Evolutionary conservation across 2,797 vertebrate genomes (phyloP).

Genomic region (Gobio occitaniae): DNA sequence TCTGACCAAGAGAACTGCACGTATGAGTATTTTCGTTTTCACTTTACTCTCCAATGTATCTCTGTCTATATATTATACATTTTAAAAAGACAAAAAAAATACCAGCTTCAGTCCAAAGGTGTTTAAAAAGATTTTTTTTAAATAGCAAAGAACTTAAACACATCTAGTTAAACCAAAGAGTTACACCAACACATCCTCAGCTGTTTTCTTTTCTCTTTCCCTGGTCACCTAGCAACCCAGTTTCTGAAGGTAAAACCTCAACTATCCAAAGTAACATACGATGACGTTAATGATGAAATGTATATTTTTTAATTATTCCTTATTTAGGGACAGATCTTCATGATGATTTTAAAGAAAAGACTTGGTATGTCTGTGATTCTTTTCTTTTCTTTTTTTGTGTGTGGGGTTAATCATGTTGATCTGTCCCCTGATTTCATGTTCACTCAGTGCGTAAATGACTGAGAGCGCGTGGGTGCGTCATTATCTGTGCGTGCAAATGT

Average conservation of each 20-base stretch:
- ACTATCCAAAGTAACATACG: constrained; percentile 86
- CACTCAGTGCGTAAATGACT: constrained; percentile 35
- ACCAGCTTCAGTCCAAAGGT: constrained; percentile 86
- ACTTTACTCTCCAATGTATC: constrained; percentile 3
- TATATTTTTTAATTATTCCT: constrained; percentile 93
- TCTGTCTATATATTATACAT: constrained; percentile 57
- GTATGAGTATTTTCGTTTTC: background rate
- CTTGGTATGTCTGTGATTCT: constrained; percentile 82
- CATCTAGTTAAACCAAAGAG: constrained; percentile 85
- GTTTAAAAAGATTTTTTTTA: constrained; percentile 66
- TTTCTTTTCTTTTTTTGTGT: constrained; percentile 62
- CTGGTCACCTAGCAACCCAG: constrained; percentile 77
- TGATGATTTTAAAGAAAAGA: constrained; percentile 67
- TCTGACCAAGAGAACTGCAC: constrained; percentile 3
- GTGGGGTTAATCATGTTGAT: constrained; percentile 37
- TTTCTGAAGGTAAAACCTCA: constrained; percentile 83
- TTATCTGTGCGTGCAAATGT: constrained; percentile 20
- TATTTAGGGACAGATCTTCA: constrained; percentile 73
- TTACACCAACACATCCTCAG: constrained; percentile 75
- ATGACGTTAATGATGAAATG: constrained; percentile 76
- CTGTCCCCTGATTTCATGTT: constrained; percentile 50
- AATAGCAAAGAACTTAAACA: constrained; percentile 75
- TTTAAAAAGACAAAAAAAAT: constrained; percentile 46
- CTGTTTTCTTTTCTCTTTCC: constrained; percentile 52
- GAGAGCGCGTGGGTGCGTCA: constrained; percentile 46